Base-by-base conservation (phyloP, 2,113 vertebrate genomes). In the Urocitellus parryii region DNA sequence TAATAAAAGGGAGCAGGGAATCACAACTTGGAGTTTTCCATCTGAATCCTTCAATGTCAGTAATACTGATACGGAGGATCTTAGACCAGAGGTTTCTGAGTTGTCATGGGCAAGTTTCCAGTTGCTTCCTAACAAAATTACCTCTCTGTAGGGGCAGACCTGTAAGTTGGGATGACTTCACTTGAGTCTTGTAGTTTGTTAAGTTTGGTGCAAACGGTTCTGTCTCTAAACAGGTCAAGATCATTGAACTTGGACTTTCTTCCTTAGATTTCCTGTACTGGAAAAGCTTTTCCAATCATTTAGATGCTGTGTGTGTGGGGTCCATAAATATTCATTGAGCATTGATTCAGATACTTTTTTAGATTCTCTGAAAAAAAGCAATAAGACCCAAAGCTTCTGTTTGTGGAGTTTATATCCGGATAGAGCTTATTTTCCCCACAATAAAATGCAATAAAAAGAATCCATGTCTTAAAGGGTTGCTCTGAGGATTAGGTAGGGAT, bases 191-290 rank as follows among this genome's bases (percentile, higher is more conserved):
- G 32, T 90, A 76, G 48, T 73, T 94, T 95, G 61, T 56, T 76
- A 58, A 77, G 37, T 84, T 32, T 39, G 72, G 32, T 78, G 24
- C 18, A 86, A 94, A 91, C 37, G 51, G 27, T 94, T 88, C n/a
- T 10, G 56, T 73, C 63, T 94, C 37, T 95, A 80, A 67, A 67
- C 85, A 32, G 56, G 48, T 94, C 88, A 85, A 78, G 51, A 85
- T 53, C 67, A 4, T 48, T 90, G 51, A 90, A 91, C 42, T 61
- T 53, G 9, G 74, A 90, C 90, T 94, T 93, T 95, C 68, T 77
- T 81, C 24, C 65, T 93, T 80, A 42, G n/a, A 76, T 95, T 88
- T 90, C 48, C 48, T 85, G 25, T 39, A 25, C 58, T 72, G 27
- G 73, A n/a, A 77, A 84, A 90, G 53, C 18, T 48, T 90, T 85